These are phyloP conservation scores for Nannospalax galili DNA, from an alignment of 2,113 vertebrate species.

Conservation along the genomic window DNA sequence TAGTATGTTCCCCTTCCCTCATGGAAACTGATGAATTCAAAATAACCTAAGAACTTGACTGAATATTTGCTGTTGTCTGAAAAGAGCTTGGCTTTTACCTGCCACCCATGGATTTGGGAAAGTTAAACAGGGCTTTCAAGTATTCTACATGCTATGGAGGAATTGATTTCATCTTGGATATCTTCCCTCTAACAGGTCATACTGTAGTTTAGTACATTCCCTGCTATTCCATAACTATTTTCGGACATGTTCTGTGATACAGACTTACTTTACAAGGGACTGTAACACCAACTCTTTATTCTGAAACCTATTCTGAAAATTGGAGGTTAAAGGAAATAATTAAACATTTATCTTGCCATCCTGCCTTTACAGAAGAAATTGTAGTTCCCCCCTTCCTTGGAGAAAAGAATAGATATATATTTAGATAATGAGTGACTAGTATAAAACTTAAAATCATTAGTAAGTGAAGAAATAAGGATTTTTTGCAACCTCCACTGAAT, in stretches of 20 bases:
- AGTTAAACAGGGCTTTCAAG: slow-evolving; percentile 32
- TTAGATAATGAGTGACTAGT: not conserved
- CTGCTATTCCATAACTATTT: not conserved
- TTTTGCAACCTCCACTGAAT: not conserved
- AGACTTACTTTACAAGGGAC: not conserved
- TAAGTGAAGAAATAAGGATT: not conserved
- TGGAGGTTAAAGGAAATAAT: not conserved
- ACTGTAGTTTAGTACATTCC: not conserved
- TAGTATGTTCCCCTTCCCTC: slow-evolving; percentile 58
- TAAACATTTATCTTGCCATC: not conserved
- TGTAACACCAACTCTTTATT: not conserved
- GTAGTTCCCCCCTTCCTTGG: not conserved
- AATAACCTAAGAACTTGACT: slow-evolving; percentile 68
- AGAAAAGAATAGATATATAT: not conserved
- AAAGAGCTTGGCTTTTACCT: slow-evolving; percentile 56
- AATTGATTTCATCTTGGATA: not conserved
- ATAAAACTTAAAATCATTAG: not conserved
- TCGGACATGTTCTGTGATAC: not conserved
- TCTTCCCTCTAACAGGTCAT: not conserved
- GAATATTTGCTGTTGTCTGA: not conserved
- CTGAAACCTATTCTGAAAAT: slow-evolving; percentile 23
- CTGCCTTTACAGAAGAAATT: not conserved
- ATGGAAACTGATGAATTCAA: slow-evolving; percentile 71
- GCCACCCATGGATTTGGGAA: slow-evolving; percentile 41
- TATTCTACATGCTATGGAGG: not conserved